phyloP scores from a whole-genome alignment of 2,113 vertebrate species.

The Otocyon megalotis region DNA sequence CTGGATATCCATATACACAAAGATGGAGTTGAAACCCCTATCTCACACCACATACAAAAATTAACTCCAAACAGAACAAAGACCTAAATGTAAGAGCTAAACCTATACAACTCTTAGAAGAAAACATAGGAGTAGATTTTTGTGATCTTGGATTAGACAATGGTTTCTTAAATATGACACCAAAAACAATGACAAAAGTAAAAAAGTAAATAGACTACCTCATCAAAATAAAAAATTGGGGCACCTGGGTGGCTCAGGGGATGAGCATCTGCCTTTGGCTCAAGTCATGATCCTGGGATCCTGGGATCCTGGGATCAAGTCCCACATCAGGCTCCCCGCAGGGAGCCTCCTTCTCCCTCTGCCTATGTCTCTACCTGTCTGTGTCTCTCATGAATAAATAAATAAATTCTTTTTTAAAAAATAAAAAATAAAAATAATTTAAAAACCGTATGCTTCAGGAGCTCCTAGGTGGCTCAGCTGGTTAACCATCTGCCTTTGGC shows the following conservation, averaged over 20 bases:
- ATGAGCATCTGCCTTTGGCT: background rate
- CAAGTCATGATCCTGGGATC: background rate
- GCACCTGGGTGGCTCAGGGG: background rate
- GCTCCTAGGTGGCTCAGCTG: too few species aligned
- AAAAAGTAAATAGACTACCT: constrained; percentile 41
- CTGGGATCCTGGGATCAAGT: background rate
- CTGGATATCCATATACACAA: background rate
- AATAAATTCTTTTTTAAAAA: too few species aligned
- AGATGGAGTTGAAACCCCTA: constrained; percentile 10
- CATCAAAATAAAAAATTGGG: constrained; percentile 27
- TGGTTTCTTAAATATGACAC: constrained; percentile 26
- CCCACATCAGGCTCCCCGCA: background rate
- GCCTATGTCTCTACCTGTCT: too few species aligned
- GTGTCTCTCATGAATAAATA: too few species aligned
- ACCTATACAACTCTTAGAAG: background rate
- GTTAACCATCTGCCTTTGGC: too few species aligned
- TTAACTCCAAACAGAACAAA: constrained; percentile 56
- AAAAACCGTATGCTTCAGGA: too few species aligned
- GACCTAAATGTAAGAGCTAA: background rate
- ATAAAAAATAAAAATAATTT: too few species aligned
- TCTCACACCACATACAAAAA: background rate
- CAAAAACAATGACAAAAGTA: constrained; percentile 41
- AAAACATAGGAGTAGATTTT: background rate
- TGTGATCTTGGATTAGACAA: constrained; percentile 8
- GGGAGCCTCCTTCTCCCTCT: background rate